Conservation (phyloP, 2,888 invertebrate genomes). For the Drosophila stalkeri region DNA sequence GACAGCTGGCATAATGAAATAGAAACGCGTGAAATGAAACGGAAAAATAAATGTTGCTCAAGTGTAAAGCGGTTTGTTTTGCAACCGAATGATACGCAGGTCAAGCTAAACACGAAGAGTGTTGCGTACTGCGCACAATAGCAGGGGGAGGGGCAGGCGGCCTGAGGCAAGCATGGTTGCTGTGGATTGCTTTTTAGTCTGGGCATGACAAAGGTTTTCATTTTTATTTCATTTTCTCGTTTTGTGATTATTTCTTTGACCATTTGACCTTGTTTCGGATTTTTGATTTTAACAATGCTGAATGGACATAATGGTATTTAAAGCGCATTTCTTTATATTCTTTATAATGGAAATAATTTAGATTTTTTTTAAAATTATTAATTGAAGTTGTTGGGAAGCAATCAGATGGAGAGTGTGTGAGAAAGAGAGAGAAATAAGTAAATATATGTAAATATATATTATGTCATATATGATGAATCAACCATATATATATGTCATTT, state of each 20-base stretch:
- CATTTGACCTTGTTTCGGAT: constrained; percentile 54
- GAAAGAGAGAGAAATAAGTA: too few relatives aligned
- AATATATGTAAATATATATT: too few relatives aligned
- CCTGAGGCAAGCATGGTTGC: constrained; percentile 1
- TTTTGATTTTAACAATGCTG: constrained; percentile 29
- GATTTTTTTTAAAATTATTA: not conserved
- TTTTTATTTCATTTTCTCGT: constrained; percentile 25
- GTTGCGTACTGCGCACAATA: too few relatives aligned
- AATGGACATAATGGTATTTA: constrained; percentile 12
- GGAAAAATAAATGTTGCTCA: constrained; percentile 74
- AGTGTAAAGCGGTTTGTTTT: constrained; percentile 64
- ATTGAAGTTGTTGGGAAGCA: not conserved
- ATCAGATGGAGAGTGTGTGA: too few relatives aligned
- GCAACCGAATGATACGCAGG: constrained; percentile 20
- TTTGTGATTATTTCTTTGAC: constrained; percentile 36
- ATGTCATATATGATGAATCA: too few relatives aligned
- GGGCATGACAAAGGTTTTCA: constrained; percentile 60
- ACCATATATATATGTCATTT: too few relatives aligned
- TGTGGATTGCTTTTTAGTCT: constrained; percentile 36
- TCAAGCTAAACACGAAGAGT: not conserved
- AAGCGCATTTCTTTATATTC: not conserved
- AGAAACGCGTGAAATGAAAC: constrained; percentile 72
- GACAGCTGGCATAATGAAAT: constrained; percentile 73
- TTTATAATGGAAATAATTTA: not conserved
- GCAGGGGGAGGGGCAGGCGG: not conserved